Evolutionary conservation across 1,140 invertebrate genomes (phyloP).

Genomic region (Eumeta japonica): DNA sequence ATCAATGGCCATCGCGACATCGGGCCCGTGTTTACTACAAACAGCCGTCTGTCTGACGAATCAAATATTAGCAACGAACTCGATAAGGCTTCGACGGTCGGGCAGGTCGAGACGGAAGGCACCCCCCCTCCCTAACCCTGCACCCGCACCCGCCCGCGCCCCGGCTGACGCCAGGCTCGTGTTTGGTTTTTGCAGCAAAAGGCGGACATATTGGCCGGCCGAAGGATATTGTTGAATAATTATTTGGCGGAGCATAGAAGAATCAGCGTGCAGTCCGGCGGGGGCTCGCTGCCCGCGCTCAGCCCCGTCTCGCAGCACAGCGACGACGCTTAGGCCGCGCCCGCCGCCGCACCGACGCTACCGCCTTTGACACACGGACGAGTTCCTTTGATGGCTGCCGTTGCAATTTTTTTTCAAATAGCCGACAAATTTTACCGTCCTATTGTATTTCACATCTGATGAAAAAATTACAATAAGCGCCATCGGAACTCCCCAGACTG

Average conservation of each 20-base stretch:
- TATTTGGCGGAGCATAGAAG: slow-evolving; percentile 59
- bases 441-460: too few species aligned
- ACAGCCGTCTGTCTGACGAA: too few species aligned
- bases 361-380: background rate
- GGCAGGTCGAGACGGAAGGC: too few species aligned
- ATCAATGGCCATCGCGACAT: too few species aligned
- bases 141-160: too few species aligned
- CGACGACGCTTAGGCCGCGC: slow-evolving; percentile 28
- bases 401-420: background rate
- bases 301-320: slow-evolving; percentile 53
- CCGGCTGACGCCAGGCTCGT: slow-evolving; percentile 42
- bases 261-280: slow-evolving; percentile 58
- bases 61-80: too few species aligned
- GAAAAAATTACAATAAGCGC: too few species aligned
- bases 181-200: slow-evolving; percentile 60
- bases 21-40: too few species aligned
- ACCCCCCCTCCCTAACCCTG: too few species aligned
- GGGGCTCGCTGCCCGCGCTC: slow-evolving; percentile 51
- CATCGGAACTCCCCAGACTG: too few species aligned
- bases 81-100: too few species aligned
- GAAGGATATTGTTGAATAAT: slow-evolving; percentile 60
- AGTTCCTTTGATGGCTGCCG: background rate
- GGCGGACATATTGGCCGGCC: slow-evolving; percentile 58
- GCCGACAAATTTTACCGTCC: background rate
- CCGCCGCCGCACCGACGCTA: background rate